Evolutionary conservation across 2,797 vertebrate genomes (phyloP), one percentile per base, ranked within the genome.

Genomic region (Esox masquinongy): DNA sequence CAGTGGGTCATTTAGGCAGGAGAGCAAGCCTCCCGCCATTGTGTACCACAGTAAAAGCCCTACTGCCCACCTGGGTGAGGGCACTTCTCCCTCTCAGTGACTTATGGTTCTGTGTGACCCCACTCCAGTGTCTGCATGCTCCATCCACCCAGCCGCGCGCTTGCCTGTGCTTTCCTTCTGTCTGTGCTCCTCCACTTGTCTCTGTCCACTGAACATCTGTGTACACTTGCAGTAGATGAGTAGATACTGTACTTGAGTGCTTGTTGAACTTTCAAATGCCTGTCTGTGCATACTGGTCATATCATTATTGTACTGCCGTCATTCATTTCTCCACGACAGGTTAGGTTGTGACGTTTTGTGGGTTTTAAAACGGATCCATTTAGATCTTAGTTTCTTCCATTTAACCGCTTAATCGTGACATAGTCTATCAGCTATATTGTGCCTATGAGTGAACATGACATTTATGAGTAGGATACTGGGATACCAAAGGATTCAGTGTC

Each of bases 151-250:
- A 68, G 74, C 81, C 70, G 76, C 84, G 87, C 84, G 87, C 67
- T 86, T 93, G 92, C 72, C 26, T 86, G 69, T 87, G 72, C 77
- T 47, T 78, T 70, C 74, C 74, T 80, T 81, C 82, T 84, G 86
- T 86, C 85, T 34, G 73, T 87, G 82, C 85, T 51, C 39, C 74
- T 34, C 43, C 88, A 89, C 88, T 89, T 91, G 88, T 89, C 90
- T 89, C 84, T 90, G 88, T 85, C 87, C 86, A 90, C 84, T 85
- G 89, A 82, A 85, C 90, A 86, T 79, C 88, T 34, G 89, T 88
- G 90, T 87, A 86, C 84, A 89, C 88, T 90, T 91, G 56, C 56
- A 61, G 84, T 86, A 88, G 88, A 88, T 86, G 83, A 81, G 82
- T 82, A 84, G 89, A 89, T 83, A 77, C 81, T 83, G 84, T 89